These are phyloP conservation scores for Nycteola revayana DNA, from an alignment of 2,888 invertebrate species.

Conservation along the genomic window DNA sequence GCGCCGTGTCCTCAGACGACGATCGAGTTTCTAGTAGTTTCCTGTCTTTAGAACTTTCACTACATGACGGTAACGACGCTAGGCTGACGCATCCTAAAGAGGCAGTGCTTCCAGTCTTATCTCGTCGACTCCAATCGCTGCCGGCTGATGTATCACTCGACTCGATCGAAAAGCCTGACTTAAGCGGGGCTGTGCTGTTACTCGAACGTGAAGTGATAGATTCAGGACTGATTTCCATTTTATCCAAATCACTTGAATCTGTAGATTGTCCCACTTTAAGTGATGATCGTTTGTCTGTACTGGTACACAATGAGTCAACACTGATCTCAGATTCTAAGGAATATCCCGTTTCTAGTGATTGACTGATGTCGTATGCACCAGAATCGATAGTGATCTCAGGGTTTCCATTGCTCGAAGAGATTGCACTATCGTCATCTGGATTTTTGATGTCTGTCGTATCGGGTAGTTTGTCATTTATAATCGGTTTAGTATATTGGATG, in stretches of 20 bases:
- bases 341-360: slow-evolving; percentile 77
- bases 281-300: slow-evolving; percentile 81
- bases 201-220: slow-evolving; percentile 76
- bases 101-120: slow-evolving; percentile 83
- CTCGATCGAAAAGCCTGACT: slow-evolving; percentile 83
- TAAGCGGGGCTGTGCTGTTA: slow-evolving; percentile 76
- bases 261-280: slow-evolving; percentile 84
- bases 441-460: slow-evolving; percentile 66
- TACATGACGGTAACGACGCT: slow-evolving; percentile 84
- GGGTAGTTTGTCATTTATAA: slow-evolving; percentile 57
- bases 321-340: slow-evolving; percentile 81
- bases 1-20: slow-evolving; percentile 83
- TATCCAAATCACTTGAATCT: slow-evolving; percentile 85
- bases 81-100: slow-evolving; percentile 84
- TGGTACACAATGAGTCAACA: slow-evolving; percentile 80
- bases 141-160: slow-evolving; percentile 84
- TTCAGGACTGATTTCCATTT: slow-evolving; percentile 80
- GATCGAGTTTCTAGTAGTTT: slow-evolving; percentile 81
- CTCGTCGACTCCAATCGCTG: slow-evolving; percentile 82
- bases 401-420: slow-evolving; percentile 74
- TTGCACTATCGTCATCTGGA: slow-evolving; percentile 75
- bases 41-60: slow-evolving; percentile 83
- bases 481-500: slow-evolving; percentile 62
- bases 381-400: slow-evolving; percentile 78
- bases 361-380: slow-evolving; percentile 72